Conservation (phyloP, 2,888 invertebrate genomes). For the Parelbella ahira region DNA sequence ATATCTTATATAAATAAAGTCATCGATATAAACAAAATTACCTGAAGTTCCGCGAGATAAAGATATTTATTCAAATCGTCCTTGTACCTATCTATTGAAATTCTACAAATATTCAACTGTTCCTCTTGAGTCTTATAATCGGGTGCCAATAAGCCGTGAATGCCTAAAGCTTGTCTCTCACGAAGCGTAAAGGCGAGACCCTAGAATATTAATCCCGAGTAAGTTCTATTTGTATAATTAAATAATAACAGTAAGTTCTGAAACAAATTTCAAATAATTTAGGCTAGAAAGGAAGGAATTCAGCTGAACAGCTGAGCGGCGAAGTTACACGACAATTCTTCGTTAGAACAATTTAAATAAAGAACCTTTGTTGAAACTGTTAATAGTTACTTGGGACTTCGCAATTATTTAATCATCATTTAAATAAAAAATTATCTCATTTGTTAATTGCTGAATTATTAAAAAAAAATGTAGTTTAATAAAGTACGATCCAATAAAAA, state of each 20-base stretch:
- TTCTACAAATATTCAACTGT: slow-evolving; percentile 93
- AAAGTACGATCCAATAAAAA: too few species aligned
- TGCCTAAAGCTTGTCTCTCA: slow-evolving; percentile 96
- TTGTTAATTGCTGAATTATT: too few species aligned
- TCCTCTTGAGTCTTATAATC: slow-evolving; percentile 95
- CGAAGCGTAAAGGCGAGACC: slow-evolving; percentile 96
- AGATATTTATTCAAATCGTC: slow-evolving; percentile 97
- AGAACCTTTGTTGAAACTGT: background rate
- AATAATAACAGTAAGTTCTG: background rate
- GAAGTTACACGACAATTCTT: background rate
- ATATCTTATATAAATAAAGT: too few species aligned
- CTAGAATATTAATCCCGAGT: slow-evolving; percentile 63
- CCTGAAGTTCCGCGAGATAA: slow-evolving; percentile 93
- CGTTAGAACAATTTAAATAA: background rate
- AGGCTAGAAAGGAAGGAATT: too few species aligned
- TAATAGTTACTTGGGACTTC: too few species aligned
- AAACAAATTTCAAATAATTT: slow-evolving; percentile 1
- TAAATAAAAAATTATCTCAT: too few species aligned
- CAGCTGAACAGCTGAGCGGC: slow-evolving; percentile 4
- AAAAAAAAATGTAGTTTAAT: too few species aligned
- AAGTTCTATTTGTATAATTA: slow-evolving; percentile 1
- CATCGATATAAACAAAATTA: too few species aligned
- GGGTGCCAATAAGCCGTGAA: slow-evolving; percentile 97
- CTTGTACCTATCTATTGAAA: slow-evolving; percentile 92
- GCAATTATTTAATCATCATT: too few species aligned